These are phyloP conservation scores for Poecilia wingei DNA, from an alignment of 2,797 vertebrate species.

Conservation along the genomic window DNA sequence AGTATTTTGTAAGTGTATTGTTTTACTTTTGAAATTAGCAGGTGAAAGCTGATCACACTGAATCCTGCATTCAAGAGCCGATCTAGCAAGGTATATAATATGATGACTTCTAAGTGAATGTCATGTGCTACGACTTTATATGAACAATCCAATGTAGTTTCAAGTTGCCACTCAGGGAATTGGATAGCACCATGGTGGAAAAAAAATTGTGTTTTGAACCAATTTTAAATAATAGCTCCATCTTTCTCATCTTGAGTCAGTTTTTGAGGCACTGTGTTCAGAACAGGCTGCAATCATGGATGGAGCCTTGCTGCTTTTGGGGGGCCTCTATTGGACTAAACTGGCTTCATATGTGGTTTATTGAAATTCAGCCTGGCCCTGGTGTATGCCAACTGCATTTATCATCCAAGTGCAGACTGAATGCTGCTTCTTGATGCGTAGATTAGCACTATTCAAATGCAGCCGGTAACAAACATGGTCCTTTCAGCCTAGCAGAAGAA, in stretches of 20 bases:
- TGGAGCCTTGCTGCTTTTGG: constrained; percentile 55
- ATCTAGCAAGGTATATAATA: constrained; percentile 55
- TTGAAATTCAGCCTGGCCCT: constrained; percentile 67
- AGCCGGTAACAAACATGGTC: constrained; percentile 44
- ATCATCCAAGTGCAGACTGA: constrained; percentile 64
- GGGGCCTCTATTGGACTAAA: constrained; percentile 34
- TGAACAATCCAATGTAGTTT: constrained; percentile 61
- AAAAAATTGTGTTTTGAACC: constrained; percentile 50
- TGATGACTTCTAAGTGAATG: constrained; percentile 59
- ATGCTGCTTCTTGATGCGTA: constrained; percentile 61
- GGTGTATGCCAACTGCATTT: constrained; percentile 66
- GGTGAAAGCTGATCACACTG: constrained; percentile 41
- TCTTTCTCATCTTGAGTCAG: constrained; percentile 58
- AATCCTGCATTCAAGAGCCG: constrained; percentile 46
- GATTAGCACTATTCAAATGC: constrained; percentile 60
- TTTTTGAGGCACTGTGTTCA: constrained; percentile 18
- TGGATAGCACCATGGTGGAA: constrained; percentile 56
- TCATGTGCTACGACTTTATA: constrained; percentile 30
- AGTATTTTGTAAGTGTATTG: constrained; percentile 23
- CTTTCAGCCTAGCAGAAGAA: constrained; percentile 14
- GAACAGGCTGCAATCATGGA: constrained; percentile 60
- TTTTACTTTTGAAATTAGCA: constrained; percentile 32
- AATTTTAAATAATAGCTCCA: constrained; percentile 74
- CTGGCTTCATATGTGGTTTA: constrained; percentile 47
- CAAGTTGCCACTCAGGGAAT: constrained; percentile 54